Conservation (phyloP, 2,888 invertebrate species). For the Eupithecia dodoneata region DNA sequence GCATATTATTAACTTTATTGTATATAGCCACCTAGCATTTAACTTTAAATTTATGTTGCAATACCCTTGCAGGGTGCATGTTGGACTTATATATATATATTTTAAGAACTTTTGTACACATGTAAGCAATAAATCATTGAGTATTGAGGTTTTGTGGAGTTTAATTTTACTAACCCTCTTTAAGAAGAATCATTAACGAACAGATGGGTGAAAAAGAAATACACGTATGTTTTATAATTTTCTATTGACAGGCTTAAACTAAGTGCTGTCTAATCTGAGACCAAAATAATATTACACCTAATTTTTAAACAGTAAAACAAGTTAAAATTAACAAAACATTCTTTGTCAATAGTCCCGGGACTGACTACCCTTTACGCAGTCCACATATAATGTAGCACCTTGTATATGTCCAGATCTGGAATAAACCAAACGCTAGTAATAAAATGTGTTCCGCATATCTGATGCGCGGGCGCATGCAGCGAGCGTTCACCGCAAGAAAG, state of each 20-base stretch:
- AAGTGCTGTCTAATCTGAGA: neutral
- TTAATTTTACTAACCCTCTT: neutral
- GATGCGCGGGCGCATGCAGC: constrained; percentile 19
- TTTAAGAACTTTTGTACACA: no score
- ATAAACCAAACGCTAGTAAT: constrained; percentile 17
- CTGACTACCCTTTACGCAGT: neutral
- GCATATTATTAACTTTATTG: no score
- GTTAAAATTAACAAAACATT: neutral
- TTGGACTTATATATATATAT: no score
- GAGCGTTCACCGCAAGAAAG: constrained; percentile 35
- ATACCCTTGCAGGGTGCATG: no score
- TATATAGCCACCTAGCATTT: no score
- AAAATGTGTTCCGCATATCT: constrained; percentile 27
- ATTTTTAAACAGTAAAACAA: neutral
- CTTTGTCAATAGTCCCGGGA: neutral
- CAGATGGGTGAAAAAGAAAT: neutral
- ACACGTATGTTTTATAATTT: neutral
- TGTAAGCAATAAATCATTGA: no score
- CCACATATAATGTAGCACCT: neutral
- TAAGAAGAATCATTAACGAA: neutral
- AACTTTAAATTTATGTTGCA: no score
- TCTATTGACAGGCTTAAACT: neutral
- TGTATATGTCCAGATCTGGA: constrained; percentile 2
- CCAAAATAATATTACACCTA: no score
- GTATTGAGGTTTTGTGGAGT: neutral